Base-by-base conservation (phyloP, 2,113 vertebrate genomes). In the Apistogramma diplotaenia region DNA sequence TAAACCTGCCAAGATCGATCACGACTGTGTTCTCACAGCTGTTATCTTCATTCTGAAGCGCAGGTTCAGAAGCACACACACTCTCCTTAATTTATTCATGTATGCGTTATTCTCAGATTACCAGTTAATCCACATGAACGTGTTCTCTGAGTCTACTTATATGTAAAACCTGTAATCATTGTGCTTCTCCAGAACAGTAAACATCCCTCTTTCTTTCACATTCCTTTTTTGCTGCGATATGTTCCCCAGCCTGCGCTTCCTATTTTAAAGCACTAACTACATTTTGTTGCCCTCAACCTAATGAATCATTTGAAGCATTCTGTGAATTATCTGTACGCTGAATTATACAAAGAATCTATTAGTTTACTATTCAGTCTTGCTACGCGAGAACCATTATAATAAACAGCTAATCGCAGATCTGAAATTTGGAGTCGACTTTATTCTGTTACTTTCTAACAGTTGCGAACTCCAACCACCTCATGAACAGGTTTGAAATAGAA, bases 111-210 rank as follows among this genome's bases (percentile, higher is more conserved):
- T 86, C 80, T 79, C 55, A 83, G 83, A 89, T 92, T 76, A 88
- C 72, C 84, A 76, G 75, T 79, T 87, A 83, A 93, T 62, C 79
- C 90, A 83, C 76, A 75, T 18, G 55, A 85, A 55, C n/a, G 35
- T 78, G 53, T 85, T 84, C 76, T 75, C 55, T 11, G 2, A 67
- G 18, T 81, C 76, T 51, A 85, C 76, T 89, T 79, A 86, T 79
- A 86, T 92, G 83, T 70, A 87, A 91, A 90, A 59, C 3, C 57
- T 71, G 74, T 51, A 25, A 90, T 74, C 85, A 61, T 31, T 76
- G 25, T 15, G 23, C 51, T 27, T 49, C 77, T 76, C 61, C 23
- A 9, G 11, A 51, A 83, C 67, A 74, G 60, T 46, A 82, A 88
- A 84, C 74, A 81, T 3, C 1, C 35, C 8, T 72, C 60, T 40